These are phyloP conservation scores for Mamestra configurata DNA, from an alignment of 1,140 invertebrate species.

Conservation along the genomic window DNA sequence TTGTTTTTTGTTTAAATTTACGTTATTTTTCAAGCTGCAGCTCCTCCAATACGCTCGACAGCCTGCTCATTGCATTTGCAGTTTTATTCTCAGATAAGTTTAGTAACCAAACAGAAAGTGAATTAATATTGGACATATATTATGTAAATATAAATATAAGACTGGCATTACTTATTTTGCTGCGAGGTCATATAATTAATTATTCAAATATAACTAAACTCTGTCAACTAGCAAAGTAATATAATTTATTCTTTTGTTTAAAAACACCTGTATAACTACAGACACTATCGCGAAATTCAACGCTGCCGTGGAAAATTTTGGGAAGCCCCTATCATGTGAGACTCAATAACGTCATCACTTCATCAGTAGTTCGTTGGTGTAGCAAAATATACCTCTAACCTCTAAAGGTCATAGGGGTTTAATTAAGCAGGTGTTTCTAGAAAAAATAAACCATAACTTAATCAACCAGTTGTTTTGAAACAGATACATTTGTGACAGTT, in stretches of 20 bases:
- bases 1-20: neutral
- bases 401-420: neutral
- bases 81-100: too few species aligned
- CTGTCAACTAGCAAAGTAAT: neutral
- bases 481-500: neutral
- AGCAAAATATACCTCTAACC: neutral
- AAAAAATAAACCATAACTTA: neutral
- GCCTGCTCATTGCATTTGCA: too few species aligned
- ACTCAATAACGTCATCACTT: neutral
- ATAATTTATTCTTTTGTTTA: constrained; percentile 12
- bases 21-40: neutral
- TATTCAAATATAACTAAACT: neutral
- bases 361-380: neutral
- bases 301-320: neutral
- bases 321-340: neutral
- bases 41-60: neutral
- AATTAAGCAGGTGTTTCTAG: neutral
- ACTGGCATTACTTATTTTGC: neutral
- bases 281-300: neutral
- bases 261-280: constrained; percentile 18
- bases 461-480: too few species aligned
- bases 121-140: neutral
- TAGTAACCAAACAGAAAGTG: too few species aligned
- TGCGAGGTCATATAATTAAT: neutral
- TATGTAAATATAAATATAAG: neutral